Base-by-base conservation (phyloP, 2,113 vertebrate genomes). In the Procavia capensis region DNA sequence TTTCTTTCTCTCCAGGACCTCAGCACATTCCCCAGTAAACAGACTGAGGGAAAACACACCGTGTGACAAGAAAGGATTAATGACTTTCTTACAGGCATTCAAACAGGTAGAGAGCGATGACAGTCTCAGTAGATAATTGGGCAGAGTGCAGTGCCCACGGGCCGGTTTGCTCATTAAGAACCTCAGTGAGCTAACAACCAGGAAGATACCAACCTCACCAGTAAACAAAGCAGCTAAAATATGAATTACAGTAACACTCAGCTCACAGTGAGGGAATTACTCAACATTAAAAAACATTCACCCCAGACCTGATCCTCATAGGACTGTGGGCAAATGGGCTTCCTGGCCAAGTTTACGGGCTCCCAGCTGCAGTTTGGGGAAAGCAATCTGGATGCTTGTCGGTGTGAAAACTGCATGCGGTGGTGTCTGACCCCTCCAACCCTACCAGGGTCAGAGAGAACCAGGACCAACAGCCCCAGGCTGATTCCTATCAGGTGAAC, bases 21-120 rank as follows among this genome's bases (percentile, higher is more conserved):
- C 36, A 27, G 85, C 92, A 76, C 64, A 50, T 25, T 29, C 8
- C 39, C 22, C 64, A 31, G 47, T 72, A 70, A 94, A 70, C 27
- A 64, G 83, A 90, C n/a, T 57, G 70, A 78, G 76, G 36, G 57
- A 93, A 89, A 95, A 90, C 72, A 85, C 64, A 47, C 75, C 10
- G 10, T 83, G 50, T 80, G 91, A 89, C 91, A 92, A 68, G 74
- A 54, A 86, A 91, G 74, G 74, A 96, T 95, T 97, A 95, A 96
- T 97, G 89, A 70, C 86, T 91, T 94, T 96, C 95, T 97, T 94
- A 93, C 91, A 96, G 91, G 85, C 91, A 81, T 96, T 90, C 91
- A 75, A 41, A 96, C 61, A 63, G 68, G 63, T 83, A 93, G 79
- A 91, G 83, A 96, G 70, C 11, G 20, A 90, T 94, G 95, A 68